Conservation (phyloP, 2,797 vertebrate species). For the Poecilia picta region DNA sequence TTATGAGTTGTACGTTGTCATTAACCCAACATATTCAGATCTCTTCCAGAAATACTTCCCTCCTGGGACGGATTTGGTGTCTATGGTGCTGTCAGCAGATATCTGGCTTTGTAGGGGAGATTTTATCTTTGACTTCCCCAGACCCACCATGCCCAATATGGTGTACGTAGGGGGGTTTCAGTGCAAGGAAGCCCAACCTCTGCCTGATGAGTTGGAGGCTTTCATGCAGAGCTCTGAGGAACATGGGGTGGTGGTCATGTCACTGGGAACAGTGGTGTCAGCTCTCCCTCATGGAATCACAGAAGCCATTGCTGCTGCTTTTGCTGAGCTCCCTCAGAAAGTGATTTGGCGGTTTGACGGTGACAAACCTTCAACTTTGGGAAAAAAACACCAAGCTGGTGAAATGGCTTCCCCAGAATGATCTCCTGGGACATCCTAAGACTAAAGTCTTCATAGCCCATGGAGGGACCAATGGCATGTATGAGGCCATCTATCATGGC, state of each 20-base stretch:
- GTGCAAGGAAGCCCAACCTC: conserved; percentile 60
- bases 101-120: conserved; percentile 76
- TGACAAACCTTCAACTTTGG: conserved; percentile 60
- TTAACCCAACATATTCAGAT: conserved; percentile 58
- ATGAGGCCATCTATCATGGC: conserved; percentile 77
- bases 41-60: conserved; percentile 64
- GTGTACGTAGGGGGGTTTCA: conserved; percentile 80
- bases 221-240: conserved; percentile 76
- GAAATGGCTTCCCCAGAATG: conserved; percentile 77
- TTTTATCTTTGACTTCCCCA: conserved; percentile 80
- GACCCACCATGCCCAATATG: conserved; percentile 80
- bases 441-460: conserved; percentile 76
- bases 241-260: conserved; percentile 79
- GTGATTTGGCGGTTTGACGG: conserved; percentile 73
- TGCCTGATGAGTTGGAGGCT: conserved; percentile 66
- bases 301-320: conserved; percentile 70
- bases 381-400: conserved; percentile 76
- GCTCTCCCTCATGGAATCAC: conserved; percentile 53
- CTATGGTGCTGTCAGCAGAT: conserved; percentile 64
- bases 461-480: conserved; percentile 77
- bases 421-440: conserved; percentile 78
- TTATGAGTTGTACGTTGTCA: conserved; percentile 36
- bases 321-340: conserved; percentile 77
- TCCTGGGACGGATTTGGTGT: conserved; percentile 64
- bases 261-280: conserved; percentile 67